phyloP scores from a whole-genome alignment of 2,113 vertebrate genomes.

The Chitala chitala region DNA sequence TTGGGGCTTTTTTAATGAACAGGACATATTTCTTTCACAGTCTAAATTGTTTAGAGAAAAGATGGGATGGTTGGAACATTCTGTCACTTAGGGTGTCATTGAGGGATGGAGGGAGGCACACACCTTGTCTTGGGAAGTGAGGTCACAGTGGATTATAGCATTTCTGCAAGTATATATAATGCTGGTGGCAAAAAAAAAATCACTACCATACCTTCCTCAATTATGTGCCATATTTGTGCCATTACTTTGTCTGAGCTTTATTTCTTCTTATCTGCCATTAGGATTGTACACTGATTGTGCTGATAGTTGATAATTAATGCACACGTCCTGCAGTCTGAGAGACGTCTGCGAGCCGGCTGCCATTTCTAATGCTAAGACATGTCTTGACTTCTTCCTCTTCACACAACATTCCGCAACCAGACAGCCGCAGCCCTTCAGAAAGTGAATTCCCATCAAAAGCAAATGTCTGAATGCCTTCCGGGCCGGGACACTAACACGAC shows the following conservation, averaged over 20 bases:
- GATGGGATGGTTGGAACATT: slow-evolving; percentile 45
- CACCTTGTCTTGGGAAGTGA: slow-evolving; percentile 35
- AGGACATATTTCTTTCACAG: slow-evolving; percentile 39
- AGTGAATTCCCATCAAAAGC: slow-evolving; percentile 37
- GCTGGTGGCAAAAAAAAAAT: slow-evolving; percentile 48
- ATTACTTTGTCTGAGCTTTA: too few relatives aligned
- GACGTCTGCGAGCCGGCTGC: not conserved
- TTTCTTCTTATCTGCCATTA: too few relatives aligned
- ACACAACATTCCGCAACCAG: slow-evolving; percentile 27
- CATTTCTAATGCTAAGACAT: not conserved
- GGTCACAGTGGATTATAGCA: too few relatives aligned
- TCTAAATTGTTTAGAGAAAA: slow-evolving; percentile 50
- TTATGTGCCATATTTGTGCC: too few relatives aligned
- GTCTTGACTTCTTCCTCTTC: not conserved
- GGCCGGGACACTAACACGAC: slow-evolving; percentile 50
- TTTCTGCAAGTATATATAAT: too few relatives aligned
- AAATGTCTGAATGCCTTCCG: slow-evolving; percentile 50
- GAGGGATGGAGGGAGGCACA: not conserved
- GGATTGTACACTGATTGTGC: not conserved
- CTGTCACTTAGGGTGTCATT: slow-evolving; percentile 28
- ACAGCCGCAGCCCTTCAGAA: slow-evolving; percentile 17
- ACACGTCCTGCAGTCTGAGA: not conserved
- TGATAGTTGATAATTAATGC: not conserved
- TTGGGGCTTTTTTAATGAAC: slow-evolving; percentile 40
- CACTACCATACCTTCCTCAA: not conserved